Base-by-base conservation (phyloP, 2,113 vertebrate genomes). In the Festucalex cinctus region DNA sequence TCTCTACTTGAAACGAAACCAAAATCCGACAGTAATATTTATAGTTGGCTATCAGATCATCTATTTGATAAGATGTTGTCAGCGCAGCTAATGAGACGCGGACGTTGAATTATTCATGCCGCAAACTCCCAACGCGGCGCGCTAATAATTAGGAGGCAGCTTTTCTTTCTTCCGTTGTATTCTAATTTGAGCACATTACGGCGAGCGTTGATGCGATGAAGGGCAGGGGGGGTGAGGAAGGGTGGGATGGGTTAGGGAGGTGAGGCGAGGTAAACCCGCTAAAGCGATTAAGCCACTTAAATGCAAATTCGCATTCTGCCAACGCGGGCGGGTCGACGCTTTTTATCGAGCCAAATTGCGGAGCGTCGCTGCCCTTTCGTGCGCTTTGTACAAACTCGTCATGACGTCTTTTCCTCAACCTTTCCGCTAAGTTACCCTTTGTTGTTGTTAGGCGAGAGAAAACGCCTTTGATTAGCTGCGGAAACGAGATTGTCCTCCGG, bases 371-470 rank as follows among this genome's bases (percentile, higher is more conserved):
- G 60, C 70, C 26, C 26, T 37, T 68, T n/a, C n/a, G n/a, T n/a
- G n/a, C 13, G 17, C 62, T 59, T 54, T 68, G 24, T 54, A 20
- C 32, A 61, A 78, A 72, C 44, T 44, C 20, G 41, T 14, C 10
- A 9, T 10, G 39, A 16, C 43, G 43, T 1, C 71, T 57, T 75
- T 44, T 63, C 41, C n/a, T n/a, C 68, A 54, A 19, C 19, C 57
- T 26, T 74, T 32, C 8, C 39, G n/a, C 57, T 44, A 32, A 32
- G 28, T 32, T 35, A 14, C 3, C 68, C 20, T 37, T 74, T 64
- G 74, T 84, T 7, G 56, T 56, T n/a, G 64, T 58, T 54, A 37
- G 28, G 63, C 69, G 36, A 79, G 69, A 74, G 66, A 58, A 66
- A 43, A 65, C 68, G 20, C 20, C 66, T 69, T n/a, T 49, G 43